A percentile compares a stretch with the other conserved stretches of the same genome.
Evolutionary conservation across 1,140 invertebrate genomes (phyloP).

Genomic region (Trachymyrmex septentrionalis): DNA sequence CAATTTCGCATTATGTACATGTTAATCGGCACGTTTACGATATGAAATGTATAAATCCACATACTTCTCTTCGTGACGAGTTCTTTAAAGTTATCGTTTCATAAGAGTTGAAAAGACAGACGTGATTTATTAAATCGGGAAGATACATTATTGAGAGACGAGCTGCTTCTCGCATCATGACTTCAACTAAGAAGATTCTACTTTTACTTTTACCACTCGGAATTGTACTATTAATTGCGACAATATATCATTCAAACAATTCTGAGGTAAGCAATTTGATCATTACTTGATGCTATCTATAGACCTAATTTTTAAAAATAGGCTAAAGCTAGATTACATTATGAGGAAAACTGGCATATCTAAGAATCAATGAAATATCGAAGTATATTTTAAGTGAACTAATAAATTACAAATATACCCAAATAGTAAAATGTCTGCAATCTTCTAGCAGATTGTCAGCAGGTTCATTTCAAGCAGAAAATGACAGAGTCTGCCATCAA

Average conservation of each 20-base stretch:
- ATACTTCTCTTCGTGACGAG: not conserved
- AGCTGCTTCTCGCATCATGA: not conserved
- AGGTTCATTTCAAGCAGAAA: too few relatives aligned
- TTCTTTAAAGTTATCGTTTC: not conserved
- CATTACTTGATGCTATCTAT: not conserved
- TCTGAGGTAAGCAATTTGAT: slow-evolving; percentile 28
- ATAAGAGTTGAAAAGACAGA: not conserved
- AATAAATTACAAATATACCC: not conserved
- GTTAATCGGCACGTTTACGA: slow-evolving; percentile 66
- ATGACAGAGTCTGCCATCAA: too few relatives aligned
- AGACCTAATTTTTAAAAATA: not conserved
- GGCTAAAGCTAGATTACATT: not conserved
- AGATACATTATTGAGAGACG: not conserved
- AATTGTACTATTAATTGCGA: not conserved
- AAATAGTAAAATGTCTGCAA: too few relatives aligned
- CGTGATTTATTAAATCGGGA: slow-evolving; percentile 16
- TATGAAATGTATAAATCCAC: slow-evolving; percentile 56
- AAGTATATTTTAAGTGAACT: not conserved
- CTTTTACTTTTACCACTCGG: slow-evolving; percentile 27
- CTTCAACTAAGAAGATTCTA: slow-evolving; percentile 38
- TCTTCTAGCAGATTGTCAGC: too few relatives aligned
- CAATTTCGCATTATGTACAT: slow-evolving; percentile 10
- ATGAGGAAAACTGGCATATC: not conserved
- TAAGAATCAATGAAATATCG: not conserved
- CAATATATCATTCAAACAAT: slow-evolving; percentile 4